Evolutionary conservation across 2,113 vertebrate genomes (phyloP).

Genomic region (Elaphurus davidianus): DNA sequence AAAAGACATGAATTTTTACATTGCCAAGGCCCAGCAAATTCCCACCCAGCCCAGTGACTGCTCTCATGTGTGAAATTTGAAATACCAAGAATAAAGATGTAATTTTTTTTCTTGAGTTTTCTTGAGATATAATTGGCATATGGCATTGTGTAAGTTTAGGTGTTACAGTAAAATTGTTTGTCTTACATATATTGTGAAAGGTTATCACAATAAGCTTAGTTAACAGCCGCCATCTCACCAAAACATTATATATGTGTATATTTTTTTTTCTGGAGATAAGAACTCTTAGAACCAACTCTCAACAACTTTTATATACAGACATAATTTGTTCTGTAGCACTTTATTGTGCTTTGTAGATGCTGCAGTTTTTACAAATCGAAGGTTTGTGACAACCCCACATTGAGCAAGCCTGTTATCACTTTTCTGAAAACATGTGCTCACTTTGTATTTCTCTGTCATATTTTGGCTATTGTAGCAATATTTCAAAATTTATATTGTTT

Average conservation of each 20-base stretch:
- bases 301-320: background rate
- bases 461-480: background rate
- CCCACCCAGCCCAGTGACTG: background rate
- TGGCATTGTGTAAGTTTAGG: background rate
- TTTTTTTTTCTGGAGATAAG: background rate
- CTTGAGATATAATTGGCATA: background rate
- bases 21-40: background rate
- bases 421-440: background rate
- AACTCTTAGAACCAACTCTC: background rate
- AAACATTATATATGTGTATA: background rate
- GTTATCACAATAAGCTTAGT: background rate
- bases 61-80: background rate
- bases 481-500: background rate
- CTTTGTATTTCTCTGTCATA: background rate
- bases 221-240: background rate
- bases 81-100: background rate
- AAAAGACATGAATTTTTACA: background rate
- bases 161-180: background rate
- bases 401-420: background rate
- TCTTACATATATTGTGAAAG: background rate
- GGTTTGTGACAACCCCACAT: rapidly evolving
- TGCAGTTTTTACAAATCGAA: background rate
- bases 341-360: background rate
- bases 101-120: background rate
- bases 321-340: background rate